Evolutionary conservation across 2,113 vertebrate species (phyloP).

Genomic region (Dascyllus trimaculatus): DNA sequence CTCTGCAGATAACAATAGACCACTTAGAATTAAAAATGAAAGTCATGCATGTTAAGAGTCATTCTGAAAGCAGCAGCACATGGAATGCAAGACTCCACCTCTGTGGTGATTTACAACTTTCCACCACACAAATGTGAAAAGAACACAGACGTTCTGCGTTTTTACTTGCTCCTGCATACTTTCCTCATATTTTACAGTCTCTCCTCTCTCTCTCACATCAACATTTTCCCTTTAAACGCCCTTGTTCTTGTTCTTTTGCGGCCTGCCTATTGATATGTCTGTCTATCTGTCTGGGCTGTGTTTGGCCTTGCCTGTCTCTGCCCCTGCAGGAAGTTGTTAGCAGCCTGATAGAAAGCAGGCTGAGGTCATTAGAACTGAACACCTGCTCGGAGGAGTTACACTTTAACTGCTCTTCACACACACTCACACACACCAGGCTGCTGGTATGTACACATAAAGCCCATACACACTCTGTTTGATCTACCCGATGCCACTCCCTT

Average conservation of each 20-base stretch:
- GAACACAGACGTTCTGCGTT: constrained; percentile 18
- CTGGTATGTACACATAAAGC: constrained; percentile 48
- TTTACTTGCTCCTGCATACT: constrained; percentile 19
- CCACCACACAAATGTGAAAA: constrained; percentile 23
- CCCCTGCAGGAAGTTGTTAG: constrained; percentile 81
- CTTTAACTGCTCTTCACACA: constrained; percentile 78
- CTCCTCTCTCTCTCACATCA: neutral
- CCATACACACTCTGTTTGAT: constrained; percentile 68
- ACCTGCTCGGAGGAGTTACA: constrained; percentile 82
- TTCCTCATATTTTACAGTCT: constrained; percentile 37
- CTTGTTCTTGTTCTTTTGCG: constrained; percentile 31
- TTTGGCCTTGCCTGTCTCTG: constrained; percentile 74
- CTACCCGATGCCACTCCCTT: constrained; percentile 62
- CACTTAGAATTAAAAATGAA: neutral
- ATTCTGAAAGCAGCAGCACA: constrained; percentile 5
- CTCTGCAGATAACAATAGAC: constrained; percentile 1
- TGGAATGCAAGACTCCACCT: constrained; percentile 32
- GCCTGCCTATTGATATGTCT: constrained; percentile 57
- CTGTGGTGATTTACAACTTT: constrained; percentile 47
- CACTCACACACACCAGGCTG: constrained; percentile 41
- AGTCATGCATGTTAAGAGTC: neutral
- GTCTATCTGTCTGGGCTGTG: constrained; percentile 66
- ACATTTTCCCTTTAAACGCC: constrained; percentile 22
- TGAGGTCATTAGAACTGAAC: constrained; percentile 80
- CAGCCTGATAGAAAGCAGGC: constrained; percentile 74